Conservation (phyloP, 2,888 invertebrate genomes). For the Phortica magna region DNA sequence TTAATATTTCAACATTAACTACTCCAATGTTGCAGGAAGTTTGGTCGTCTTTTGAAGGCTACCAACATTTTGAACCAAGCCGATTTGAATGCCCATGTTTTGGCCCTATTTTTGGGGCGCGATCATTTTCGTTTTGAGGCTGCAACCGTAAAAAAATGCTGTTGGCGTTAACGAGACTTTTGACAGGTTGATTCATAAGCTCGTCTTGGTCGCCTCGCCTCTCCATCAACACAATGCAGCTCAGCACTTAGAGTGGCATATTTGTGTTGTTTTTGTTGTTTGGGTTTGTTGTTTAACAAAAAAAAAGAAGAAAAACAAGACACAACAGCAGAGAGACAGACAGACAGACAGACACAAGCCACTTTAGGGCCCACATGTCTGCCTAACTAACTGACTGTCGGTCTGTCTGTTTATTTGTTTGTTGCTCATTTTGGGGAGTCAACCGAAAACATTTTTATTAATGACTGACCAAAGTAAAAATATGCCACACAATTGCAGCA, state of each 20-base stretch:
- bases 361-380: conserved; percentile 55
- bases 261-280: neutral
- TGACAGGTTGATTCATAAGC: conserved; percentile 77
- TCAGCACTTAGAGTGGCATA: conserved; percentile 5
- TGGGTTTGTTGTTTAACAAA: neutral
- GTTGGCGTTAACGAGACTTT: conserved; percentile 77
- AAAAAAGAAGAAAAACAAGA: too few relatives aligned
- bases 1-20: too few relatives aligned
- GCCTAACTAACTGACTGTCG: conserved; percentile 42
- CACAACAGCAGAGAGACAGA: too few relatives aligned
- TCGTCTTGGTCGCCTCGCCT: conserved; percentile 59
- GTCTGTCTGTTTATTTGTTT: conserved; percentile 45
- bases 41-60: neutral
- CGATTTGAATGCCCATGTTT: conserved; percentile 30
- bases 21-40: neutral
- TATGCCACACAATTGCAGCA: conserved; percentile 56
- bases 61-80: neutral
- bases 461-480: conserved; percentile 55
- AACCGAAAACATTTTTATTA: conserved; percentile 70
- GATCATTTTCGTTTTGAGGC: conserved; percentile 63
- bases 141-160: conserved; percentile 73
- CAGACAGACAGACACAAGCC: neutral
- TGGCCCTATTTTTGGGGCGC: conserved; percentile 46
- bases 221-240: conserved; percentile 64
- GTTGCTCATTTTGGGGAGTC: conserved; percentile 58